Percentiles rank a stretch among this genome's conserved stretches.
These are phyloP conservation scores for Calephelis nemesis DNA, from an alignment of 1,140 invertebrate species.

Conservation along the genomic window DNA sequence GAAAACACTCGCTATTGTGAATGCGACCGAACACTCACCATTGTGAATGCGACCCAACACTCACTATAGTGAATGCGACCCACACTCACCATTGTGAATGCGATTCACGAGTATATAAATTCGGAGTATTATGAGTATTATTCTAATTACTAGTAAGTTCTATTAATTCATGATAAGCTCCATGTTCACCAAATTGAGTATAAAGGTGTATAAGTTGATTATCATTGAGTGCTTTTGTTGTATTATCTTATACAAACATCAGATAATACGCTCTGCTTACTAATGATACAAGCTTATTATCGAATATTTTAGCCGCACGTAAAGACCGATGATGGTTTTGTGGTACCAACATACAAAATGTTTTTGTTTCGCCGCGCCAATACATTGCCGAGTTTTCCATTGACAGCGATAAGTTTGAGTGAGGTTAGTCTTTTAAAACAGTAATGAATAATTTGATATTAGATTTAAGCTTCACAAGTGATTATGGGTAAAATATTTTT, in stretches of 20 bases:
- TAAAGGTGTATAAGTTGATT: not conserved
- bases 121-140: too few relatives aligned
- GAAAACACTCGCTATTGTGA: too few relatives aligned
- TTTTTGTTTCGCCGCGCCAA: constrained; percentile 52
- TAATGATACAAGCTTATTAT: constrained; percentile 5
- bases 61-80: too few relatives aligned
- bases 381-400: constrained; percentile 40
- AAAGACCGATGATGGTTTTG: not conserved
- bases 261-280: not conserved
- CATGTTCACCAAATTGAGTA: not conserved
- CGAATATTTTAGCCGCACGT: constrained; percentile 10
- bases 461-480: too few relatives aligned
- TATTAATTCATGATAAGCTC: not conserved
- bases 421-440: constrained; percentile 33
- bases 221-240: constrained; percentile 1
- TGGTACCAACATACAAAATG: constrained; percentile 34
- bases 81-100: too few relatives aligned
- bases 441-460: too few relatives aligned
- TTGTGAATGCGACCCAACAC: too few relatives aligned
- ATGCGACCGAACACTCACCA: too few relatives aligned
- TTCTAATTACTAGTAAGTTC: too few relatives aligned
- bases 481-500: too few relatives aligned
- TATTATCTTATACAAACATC: not conserved
- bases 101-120: too few relatives aligned
- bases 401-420: constrained; percentile 32